Base-by-base conservation (phyloP, 2,888 invertebrate species). In the Oscheius sp. region DNA sequence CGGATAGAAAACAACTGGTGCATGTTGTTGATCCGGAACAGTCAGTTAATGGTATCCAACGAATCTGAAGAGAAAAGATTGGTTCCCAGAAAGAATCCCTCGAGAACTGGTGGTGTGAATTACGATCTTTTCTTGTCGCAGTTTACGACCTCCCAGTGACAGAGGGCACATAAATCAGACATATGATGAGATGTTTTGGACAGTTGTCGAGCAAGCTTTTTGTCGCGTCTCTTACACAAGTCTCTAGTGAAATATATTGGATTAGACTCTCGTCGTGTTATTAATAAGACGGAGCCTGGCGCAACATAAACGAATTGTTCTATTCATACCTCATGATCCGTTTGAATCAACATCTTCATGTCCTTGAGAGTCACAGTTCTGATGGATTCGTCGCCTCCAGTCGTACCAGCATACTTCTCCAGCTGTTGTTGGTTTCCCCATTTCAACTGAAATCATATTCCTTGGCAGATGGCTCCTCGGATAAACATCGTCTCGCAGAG, bases 1-100 rank as follows among this genome's bases (percentile, higher is more conserved):
- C 86, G 51, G 89, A 86, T 32, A 84, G 79, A 32, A 90, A 84
- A 79, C 90, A 90, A 33, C 84, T 79, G 37, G 85, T 83, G 78
- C 90, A 90, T 7, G 84, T 84, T 0, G 79, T 75, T 73, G 89
- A 83, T 59, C 84, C 82, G 3, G 83, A 81, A 81, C 90, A 90
- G 33, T 86, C 85, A 53, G 89, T 86, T 29, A 89, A 78, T 55
- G 85, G 81, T 53, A 89, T 81, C 68, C 68, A 68, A 32, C 13
- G 55, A 37, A 68, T 37, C 68, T 68, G 55, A 53, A 68, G 29
- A 66, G 11, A 66, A 9, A 7, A 32, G 53, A 4, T 29, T 53
- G 11, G 3, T 53, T 11, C 13, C 37, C 2, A 5, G 7, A 42
- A 42, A 10, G 29, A 58, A 7, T 21, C 63, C 63, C 48, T 48